Evolutionary conservation across 2,113 vertebrate genomes (phyloP), one percentile per base, ranked within the genome.

Genomic region (Psilopsiagon aurifrons): DNA sequence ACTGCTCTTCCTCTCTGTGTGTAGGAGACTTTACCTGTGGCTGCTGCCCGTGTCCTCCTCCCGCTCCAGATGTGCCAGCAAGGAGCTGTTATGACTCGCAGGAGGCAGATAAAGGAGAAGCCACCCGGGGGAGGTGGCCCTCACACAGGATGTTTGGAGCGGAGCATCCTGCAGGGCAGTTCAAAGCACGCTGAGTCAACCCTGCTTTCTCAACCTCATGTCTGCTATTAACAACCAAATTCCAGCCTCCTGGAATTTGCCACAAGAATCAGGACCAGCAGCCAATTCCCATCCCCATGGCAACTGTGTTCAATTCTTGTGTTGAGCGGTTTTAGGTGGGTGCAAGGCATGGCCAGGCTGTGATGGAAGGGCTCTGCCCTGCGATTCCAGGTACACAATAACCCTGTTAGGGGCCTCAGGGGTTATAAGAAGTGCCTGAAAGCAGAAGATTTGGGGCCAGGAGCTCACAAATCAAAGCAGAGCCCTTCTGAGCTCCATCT

Each of bases 131-230:
- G 96, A 95, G 94, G 97, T 86, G 88, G 35, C 93, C 81, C 67
- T 88, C 44, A 75, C 76, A 95, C 91, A 91, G 87, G 94, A 95
- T 94, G 94, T 95, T 96, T 94, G 51, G 80, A 90, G 88, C 43
- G 0, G 11, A 81, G 54, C 81, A 55, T 64, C 74, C 93, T 2
- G 4, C 16, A 2, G 86, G 78, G 29, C 57, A 49, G 39, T 43
- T 84, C 86, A 35, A 44, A 63, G 90, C 13, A 0, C 2, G 11
- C 78, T 94, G 96, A 96, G 66, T 97, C 93, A 95, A 39, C 22
- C 51, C 11, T 1, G 31, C 57, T 95, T 95, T 95, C 91, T 83
- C 81, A 97, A 97, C 88, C 44, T 94, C 28, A 5, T 60, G 59
- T 15, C 77, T 91, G 77, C 75, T 49, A 35, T 60, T 68, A 55